Conservation (phyloP, 2,888 invertebrate genomes). For the Ischnus inquisitorius region DNA sequence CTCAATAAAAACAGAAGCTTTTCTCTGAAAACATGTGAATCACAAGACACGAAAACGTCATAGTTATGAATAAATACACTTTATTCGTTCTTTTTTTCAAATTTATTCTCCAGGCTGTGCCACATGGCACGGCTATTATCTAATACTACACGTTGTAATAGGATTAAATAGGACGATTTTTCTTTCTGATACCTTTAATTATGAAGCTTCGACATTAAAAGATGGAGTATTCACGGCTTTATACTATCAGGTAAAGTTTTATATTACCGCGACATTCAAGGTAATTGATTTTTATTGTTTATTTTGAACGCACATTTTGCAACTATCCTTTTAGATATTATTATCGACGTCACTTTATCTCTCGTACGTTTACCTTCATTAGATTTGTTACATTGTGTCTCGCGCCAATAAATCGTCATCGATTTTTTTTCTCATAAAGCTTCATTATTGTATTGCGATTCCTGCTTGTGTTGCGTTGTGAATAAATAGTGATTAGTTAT, state of each 20-base stretch:
- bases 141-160: slow-evolving; percentile 66
- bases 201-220: slow-evolving; percentile 67
- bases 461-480: slow-evolving; percentile 55
- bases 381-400: slow-evolving; percentile 52
- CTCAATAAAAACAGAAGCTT: too few relatives aligned
- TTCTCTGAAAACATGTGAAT: background rate
- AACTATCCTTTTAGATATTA: slow-evolving; percentile 58
- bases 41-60: slow-evolving; percentile 9
- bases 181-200: slow-evolving; percentile 57
- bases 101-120: slow-evolving; percentile 67
- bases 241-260: slow-evolving; percentile 53
- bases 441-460: slow-evolving; percentile 60
- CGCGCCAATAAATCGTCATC: slow-evolving; percentile 39
- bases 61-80: slow-evolving; percentile 65
- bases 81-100: slow-evolving; percentile 63
- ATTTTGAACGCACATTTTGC: slow-evolving; percentile 61
- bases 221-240: slow-evolving; percentile 65
- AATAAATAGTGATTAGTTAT: slow-evolving; percentile 65
- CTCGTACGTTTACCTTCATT: slow-evolving; percentile 27
- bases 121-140: slow-evolving; percentile 66
- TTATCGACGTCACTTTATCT: slow-evolving; percentile 55
- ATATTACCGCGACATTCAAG: slow-evolving; percentile 60
- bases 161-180: slow-evolving; percentile 68
- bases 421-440: slow-evolving; percentile 44
- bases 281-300: slow-evolving; percentile 45